Conservation (phyloP, 2,113 vertebrate species). For the Sminthopsis crassicaudata region DNA sequence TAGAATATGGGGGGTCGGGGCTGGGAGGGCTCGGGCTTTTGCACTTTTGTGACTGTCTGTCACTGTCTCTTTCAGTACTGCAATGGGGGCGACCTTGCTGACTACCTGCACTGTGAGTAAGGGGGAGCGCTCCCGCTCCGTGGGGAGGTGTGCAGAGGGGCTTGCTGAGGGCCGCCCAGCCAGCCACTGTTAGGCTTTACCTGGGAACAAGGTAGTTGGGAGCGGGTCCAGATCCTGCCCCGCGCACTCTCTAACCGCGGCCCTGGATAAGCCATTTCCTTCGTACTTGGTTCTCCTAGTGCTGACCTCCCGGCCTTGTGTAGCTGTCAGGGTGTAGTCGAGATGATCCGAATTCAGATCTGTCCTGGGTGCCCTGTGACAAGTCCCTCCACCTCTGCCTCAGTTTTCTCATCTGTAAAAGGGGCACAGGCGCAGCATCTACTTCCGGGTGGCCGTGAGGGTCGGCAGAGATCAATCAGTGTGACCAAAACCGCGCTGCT, state of each 20-base stretch:
- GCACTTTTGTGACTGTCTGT: rapidly evolving
- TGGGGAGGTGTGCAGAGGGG: neutral
- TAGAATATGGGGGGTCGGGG: neutral
- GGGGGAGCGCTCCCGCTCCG: neutral
- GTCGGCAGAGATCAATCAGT: neutral
- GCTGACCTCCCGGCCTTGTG: neutral
- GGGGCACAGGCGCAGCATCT: neutral
- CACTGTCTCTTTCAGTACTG: constrained; percentile 90
- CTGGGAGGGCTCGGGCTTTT: neutral
- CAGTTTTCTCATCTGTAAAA: neutral
- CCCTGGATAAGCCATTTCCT: too few species aligned
- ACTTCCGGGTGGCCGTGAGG: neutral
- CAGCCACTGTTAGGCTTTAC: neutral
- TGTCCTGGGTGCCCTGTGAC: neutral
- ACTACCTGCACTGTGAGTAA: constrained; percentile 97
- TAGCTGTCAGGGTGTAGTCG: neutral
- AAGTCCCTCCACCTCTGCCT: neutral
- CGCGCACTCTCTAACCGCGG: too few species aligned
- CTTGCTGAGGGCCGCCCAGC: neutral
- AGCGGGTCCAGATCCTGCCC: neutral
- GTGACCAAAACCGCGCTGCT: neutral
- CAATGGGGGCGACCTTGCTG: constrained; percentile 97
- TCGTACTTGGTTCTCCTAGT: too few species aligned
- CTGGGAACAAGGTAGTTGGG: neutral
- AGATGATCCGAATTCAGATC: neutral